These are phyloP conservation scores for Leuciscus waleckii DNA, from an alignment of 2,797 vertebrate genomes.

Conservation along the genomic window DNA sequence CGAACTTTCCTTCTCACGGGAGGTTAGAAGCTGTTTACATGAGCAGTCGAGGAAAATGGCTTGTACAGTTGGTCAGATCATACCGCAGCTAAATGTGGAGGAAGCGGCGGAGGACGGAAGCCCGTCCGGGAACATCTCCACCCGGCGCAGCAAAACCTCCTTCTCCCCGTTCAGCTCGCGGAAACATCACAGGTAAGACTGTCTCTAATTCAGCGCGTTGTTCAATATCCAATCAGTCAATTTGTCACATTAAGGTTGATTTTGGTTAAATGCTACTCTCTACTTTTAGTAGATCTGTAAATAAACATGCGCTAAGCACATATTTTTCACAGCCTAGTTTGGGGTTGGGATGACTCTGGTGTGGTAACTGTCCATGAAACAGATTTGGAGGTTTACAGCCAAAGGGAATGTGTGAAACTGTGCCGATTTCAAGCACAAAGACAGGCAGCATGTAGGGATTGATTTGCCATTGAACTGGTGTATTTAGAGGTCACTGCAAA, in stretches of 20 bases:
- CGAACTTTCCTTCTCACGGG: not conserved
- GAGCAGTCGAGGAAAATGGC: constrained; percentile 49
- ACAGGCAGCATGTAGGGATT: constrained; percentile 10
- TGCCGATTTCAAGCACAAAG: not conserved
- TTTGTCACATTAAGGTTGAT: not conserved
- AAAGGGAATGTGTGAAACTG: not conserved
- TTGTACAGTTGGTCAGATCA: constrained; percentile 55
- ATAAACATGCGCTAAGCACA: constrained; percentile 17
- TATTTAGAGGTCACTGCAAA: constrained; percentile 39
- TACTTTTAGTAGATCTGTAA: constrained; percentile 39
- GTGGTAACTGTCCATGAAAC: not conserved
- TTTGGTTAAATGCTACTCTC: not conserved
- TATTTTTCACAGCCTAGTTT: constrained; percentile 34
- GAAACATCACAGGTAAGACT: constrained; percentile 56
- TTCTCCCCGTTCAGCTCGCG: constrained; percentile 54
- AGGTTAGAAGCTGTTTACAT: not conserved
- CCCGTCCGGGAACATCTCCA: constrained; percentile 51
- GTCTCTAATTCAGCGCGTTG: not conserved
- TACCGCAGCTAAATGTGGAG: constrained; percentile 63
- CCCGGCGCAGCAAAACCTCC: constrained; percentile 51
- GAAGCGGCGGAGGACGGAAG: constrained; percentile 57
- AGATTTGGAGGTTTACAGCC: not conserved
- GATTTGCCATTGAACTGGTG: constrained; percentile 30
- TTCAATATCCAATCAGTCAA: not conserved
- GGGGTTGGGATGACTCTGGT: constrained; percentile 27